Evolutionary conservation across 2,113 vertebrate species (phyloP).

Genomic region (Mobula hypostoma): DNA sequence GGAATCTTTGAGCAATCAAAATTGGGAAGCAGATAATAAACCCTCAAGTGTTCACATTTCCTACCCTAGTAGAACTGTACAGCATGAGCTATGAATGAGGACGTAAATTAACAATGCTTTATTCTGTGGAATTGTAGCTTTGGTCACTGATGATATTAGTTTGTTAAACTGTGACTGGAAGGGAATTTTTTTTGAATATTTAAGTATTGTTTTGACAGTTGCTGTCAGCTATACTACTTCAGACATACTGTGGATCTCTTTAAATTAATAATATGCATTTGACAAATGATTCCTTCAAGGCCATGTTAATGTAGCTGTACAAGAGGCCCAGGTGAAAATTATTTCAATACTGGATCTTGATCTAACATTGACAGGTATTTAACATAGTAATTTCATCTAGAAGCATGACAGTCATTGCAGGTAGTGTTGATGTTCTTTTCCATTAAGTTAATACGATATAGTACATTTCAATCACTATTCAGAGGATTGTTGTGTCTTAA

Average conservation of each 20-base stretch:
- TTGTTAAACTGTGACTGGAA: not conserved
- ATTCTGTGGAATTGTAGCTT: not conserved
- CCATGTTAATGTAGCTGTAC: not conserved
- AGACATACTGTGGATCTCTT: not conserved
- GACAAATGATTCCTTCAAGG: not conserved
- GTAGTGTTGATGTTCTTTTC: not conserved
- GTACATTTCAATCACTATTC: not conserved
- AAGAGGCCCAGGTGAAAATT: not conserved
- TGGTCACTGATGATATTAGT: not conserved
- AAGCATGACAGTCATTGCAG: not conserved
- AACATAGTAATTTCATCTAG: not conserved
- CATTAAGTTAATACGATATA: not conserved
- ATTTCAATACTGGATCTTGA: not conserved
- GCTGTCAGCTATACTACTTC: not conserved
- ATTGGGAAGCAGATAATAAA: not conserved
- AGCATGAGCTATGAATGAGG: not conserved
- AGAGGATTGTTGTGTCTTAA: not conserved
- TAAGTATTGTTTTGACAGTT: not conserved
- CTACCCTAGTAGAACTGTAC: not conserved
- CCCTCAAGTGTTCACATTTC: not conserved
- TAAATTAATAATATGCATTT: not conserved
- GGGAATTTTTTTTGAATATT: too few relatives aligned
- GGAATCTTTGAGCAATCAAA: not conserved
- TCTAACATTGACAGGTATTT: not conserved
- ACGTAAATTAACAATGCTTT: not conserved